Base-by-base conservation (phyloP, 2,113 vertebrate genomes). In the Notarius lentiginosus region DNA sequence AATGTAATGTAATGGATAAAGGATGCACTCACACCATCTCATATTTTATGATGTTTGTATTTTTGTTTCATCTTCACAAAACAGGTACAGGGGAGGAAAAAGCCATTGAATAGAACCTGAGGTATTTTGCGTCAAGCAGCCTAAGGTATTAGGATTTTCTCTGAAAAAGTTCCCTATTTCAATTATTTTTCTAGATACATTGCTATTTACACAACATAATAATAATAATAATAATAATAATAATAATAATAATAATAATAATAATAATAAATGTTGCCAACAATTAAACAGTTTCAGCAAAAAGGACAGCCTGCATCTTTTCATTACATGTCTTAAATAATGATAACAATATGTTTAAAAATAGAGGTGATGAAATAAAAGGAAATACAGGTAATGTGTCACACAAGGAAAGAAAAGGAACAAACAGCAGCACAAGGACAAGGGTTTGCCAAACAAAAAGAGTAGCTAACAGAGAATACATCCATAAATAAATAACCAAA, bases 121-220 rank as follows among this genome's bases (percentile, higher is more conserved):
- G 95, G 95, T 96, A 96, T 95, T 95, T 95, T 95, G 95, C 95
- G 86, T 96, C 95, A 95, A 96, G 95, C 95, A 95, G 95, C 95
- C 95, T 95, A 95, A 95, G 93, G 94, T 95, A 94, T 95, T 93
- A 93, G 95, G 94, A 95, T 93, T 94, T 95, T 92, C 88, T 94
- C 93, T 94, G 91, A 94, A 95, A 95, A 95, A 94, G 93, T 91
- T 92, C 91, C 93, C 94, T 94, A 94, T 92, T 93, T 92, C 94
- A 91, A 93, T 93, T 93, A 92, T 94, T 92, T 93, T 94, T 93
- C 92, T 93, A 93, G 91, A 95, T 94, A 94, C 88, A 83, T 93
- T 94, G 93, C 92, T 95, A 95, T 95, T 93, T 94, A 95, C 94
- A 95, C 92, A 92, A 92, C 89, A 93, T 89, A 85, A 93, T 90